phyloP scores from a whole-genome alignment of 2,888 invertebrate genomes.

The Tetanocera ferruginea region DNA sequence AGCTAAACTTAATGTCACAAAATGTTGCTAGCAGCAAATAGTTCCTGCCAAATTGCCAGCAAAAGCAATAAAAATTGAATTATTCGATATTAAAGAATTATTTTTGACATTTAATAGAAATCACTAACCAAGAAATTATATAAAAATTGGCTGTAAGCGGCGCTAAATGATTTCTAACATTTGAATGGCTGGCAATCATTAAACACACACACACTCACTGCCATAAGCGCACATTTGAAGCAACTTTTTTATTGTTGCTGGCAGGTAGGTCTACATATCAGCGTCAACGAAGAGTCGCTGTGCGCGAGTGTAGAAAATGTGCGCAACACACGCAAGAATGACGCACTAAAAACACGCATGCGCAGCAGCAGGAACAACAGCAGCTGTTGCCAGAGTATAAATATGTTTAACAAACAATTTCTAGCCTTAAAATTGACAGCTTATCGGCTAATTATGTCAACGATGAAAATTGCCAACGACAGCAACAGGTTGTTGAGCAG shows the following conservation, averaged over 20 bases:
- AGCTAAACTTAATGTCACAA: too few species aligned
- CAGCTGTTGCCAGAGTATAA: constrained; percentile 47
- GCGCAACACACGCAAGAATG: constrained; percentile 5
- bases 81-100: background rate
- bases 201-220: background rate
- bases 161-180: too few species aligned
- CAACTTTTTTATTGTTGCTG: background rate
- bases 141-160: too few species aligned
- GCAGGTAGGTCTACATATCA: background rate
- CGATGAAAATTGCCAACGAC: constrained; percentile 34
- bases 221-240: background rate
- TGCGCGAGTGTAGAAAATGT: constrained; percentile 7
- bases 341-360: constrained; percentile 3
- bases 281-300: background rate
- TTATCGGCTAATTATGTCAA: constrained; percentile 55
- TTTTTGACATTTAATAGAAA: constrained; percentile 1
- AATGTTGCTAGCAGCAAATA: background rate
- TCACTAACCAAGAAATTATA: background rate
- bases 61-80: background rate
- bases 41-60: background rate
- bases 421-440: constrained; percentile 52
- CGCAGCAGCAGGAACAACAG: background rate
- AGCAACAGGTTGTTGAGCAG: constrained; percentile 7
- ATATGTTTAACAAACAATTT: constrained; percentile 51
- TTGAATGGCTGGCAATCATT: too few species aligned